Evolutionary conservation across 2,888 invertebrate genomes (phyloP).

Genomic region (Helicoverpa assulta): DNA sequence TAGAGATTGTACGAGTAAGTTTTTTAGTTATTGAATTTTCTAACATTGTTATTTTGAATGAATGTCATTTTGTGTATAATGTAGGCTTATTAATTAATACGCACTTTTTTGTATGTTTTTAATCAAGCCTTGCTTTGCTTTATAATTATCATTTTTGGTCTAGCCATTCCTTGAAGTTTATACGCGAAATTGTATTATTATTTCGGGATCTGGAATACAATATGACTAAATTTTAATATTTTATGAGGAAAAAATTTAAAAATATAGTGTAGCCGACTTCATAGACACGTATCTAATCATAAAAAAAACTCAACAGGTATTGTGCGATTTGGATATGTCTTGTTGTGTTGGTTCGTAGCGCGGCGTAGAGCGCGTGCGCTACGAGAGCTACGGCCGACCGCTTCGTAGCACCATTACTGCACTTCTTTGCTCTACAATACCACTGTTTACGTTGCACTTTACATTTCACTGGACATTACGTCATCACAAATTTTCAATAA

Average conservation of each 20-base stretch:
- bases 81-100: no score
- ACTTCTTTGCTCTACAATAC: conserved; percentile 59
- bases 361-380: conserved; percentile 86
- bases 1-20: neutral
- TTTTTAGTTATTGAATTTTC: neutral
- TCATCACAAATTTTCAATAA: neutral
- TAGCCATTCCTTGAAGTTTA: no score
- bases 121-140: no score
- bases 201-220: no score
- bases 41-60: neutral
- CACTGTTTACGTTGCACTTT: conserved; percentile 63
- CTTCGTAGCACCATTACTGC: conserved; percentile 69
- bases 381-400: conserved; percentile 77
- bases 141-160: no score
- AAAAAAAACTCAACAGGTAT: conserved; percentile 76
- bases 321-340: conserved; percentile 62
- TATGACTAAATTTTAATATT: no score
- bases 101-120: no score
- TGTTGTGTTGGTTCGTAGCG: conserved; percentile 74
- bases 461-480: conserved; percentile 24
- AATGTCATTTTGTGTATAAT: no score
- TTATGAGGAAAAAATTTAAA: neutral
- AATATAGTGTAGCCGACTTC: neutral
- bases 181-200: no score
- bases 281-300: neutral